These are phyloP conservation scores for Leptura quadrifasciata DNA, from an alignment of 2,888 invertebrate genomes.

Conservation along the genomic window DNA sequence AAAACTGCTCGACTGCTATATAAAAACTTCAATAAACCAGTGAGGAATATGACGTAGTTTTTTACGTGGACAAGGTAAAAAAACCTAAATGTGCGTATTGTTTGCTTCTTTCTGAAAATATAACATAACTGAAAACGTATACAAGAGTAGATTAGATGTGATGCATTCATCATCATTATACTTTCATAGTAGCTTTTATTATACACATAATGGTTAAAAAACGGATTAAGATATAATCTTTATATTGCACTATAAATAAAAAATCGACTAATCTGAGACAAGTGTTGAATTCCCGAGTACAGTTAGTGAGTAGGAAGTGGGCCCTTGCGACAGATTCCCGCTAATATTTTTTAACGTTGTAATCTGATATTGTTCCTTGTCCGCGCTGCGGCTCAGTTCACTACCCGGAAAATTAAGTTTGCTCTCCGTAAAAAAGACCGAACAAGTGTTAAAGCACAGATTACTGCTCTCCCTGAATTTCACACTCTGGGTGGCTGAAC, in stretches of 20 bases:
- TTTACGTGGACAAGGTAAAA: not conserved
- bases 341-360: conserved; percentile 55
- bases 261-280: conserved; percentile 63
- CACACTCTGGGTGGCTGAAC: conserved; percentile 37
- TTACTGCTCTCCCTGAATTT: conserved; percentile 49
- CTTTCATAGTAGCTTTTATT: conserved; percentile 25
- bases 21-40: too few relatives aligned
- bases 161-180: conserved; percentile 10
- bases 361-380: conserved; percentile 74
- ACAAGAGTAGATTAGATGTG: not conserved
- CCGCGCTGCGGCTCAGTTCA: conserved; percentile 72
- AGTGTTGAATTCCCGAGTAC: conserved; percentile 62
- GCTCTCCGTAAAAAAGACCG: conserved; percentile 64
- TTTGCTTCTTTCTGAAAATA: not conserved
- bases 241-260: conserved; percentile 56
- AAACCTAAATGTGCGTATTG: not conserved
- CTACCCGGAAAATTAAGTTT: conserved; percentile 75
- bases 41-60: too few relatives aligned
- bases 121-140: not conserved
- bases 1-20: too few relatives aligned
- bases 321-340: conserved; percentile 60
- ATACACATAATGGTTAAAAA: conserved; percentile 43
- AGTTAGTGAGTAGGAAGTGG: conserved; percentile 50
- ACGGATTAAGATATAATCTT: conserved; percentile 54
- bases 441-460: conserved; percentile 66